A percentile compares a stretch with the other conserved stretches of the same genome.
Conservation (phyloP, 2,797 vertebrate genomes). For the Melanotaenia trifasciata region DNA sequence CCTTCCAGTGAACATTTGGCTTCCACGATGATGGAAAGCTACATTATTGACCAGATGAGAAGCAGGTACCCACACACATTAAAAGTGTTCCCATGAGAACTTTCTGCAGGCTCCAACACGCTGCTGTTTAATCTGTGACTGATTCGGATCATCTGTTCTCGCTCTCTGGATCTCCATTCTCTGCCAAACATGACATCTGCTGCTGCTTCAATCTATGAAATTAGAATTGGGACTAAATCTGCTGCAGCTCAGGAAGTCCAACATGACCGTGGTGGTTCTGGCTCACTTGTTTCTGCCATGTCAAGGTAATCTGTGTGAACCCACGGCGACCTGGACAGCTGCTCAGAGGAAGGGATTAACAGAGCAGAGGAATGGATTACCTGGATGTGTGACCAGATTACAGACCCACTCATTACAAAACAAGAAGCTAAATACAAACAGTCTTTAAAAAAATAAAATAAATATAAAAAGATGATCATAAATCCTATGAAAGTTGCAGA, state of each 20-base stretch:
- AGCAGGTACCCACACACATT: neutral
- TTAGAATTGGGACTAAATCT: slow-evolving; percentile 72
- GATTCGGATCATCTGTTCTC: slow-evolving; percentile 44
- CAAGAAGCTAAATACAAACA: neutral
- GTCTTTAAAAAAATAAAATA: too few species aligned
- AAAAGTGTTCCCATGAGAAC: neutral
- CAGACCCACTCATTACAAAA: slow-evolving; percentile 14
- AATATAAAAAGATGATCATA: too few species aligned
- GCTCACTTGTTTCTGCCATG: slow-evolving; percentile 43
- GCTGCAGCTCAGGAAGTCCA: slow-evolving; percentile 51
- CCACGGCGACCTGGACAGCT: slow-evolving; percentile 48
- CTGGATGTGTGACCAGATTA: slow-evolving; percentile 52
- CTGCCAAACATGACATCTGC: slow-evolving; percentile 77
- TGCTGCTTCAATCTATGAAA: slow-evolving; percentile 71
- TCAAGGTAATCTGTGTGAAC: slow-evolving; percentile 56
- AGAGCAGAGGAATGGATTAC: slow-evolving; percentile 47
- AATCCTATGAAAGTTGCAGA: too few species aligned
- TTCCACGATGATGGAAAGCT: neutral
- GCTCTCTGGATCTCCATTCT: slow-evolving; percentile 31
- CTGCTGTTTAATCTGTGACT: slow-evolving; percentile 12
- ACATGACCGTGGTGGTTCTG: slow-evolving; percentile 56
- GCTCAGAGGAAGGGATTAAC: slow-evolving; percentile 28
- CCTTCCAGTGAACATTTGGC: neutral
- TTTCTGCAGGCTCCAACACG: slow-evolving; percentile 8
- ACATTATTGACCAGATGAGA: neutral